A percentile compares a stretch with the other conserved stretches of the same genome.
These are phyloP conservation scores for Nezara viridula DNA, from an alignment of 2,888 invertebrate species.

Conservation along the genomic window DNA sequence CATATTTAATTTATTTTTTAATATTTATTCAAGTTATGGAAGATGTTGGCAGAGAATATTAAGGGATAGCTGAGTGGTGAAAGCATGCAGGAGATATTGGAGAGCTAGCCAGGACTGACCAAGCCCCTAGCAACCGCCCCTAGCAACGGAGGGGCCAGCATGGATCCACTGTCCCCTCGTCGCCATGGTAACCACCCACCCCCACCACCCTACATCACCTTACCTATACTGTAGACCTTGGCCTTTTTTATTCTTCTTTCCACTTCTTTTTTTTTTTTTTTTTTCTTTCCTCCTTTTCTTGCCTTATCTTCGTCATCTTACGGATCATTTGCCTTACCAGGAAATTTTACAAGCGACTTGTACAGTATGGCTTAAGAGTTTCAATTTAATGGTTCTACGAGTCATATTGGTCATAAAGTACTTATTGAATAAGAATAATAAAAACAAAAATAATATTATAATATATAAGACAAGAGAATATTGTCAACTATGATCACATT, in stretches of 20 bases:
- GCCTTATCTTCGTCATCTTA: constrained; percentile 59
- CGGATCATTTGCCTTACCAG: constrained; percentile 13
- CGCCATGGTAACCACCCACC: constrained; percentile 66
- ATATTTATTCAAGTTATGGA: neutral
- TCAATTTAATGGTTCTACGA: neutral
- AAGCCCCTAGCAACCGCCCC: constrained; percentile 68
- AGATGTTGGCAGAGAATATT: neutral
- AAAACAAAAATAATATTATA: no score
- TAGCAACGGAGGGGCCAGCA: constrained; percentile 66
- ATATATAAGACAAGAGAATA: no score
- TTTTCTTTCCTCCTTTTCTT: constrained; percentile 61
- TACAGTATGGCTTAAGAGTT: neutral
- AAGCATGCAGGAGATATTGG: neutral
- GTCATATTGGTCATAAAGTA: neutral
- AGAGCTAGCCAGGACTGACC: constrained; percentile 52
- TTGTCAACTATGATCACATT: no score
- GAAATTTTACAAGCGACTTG: constrained; percentile 5
- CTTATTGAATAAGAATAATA: neutral
- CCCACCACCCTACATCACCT: constrained; percentile 67
- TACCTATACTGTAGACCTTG: constrained; percentile 67
- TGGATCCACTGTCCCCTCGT: constrained; percentile 66
- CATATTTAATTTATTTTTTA: neutral
- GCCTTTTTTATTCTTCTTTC: constrained; percentile 61
- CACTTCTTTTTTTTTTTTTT: constrained; percentile 63
- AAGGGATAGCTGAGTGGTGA: neutral